Percentiles rank a stretch among this genome's conserved stretches.
These are phyloP conservation scores for Thymelicus acteon DNA, from an alignment of 2,888 invertebrate genomes.

Conservation along the genomic window DNA sequence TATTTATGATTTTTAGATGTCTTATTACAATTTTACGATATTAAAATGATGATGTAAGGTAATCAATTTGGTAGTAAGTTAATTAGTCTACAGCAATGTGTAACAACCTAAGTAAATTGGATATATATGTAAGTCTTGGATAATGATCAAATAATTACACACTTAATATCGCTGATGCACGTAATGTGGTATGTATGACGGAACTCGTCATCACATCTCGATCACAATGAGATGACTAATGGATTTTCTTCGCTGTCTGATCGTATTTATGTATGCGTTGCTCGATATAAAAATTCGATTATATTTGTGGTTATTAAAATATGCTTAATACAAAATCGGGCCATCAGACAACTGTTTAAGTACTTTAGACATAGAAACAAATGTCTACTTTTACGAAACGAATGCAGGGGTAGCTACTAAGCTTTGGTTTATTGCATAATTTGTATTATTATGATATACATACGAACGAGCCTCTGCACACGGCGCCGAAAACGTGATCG, in stretches of 20 bases:
- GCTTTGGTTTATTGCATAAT: too few species aligned
- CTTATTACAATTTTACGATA: not conserved
- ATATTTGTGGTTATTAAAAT: constrained; percentile 55
- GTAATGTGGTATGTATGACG: not conserved
- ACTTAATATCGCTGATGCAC: not conserved
- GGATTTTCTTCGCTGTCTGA: constrained; percentile 25
- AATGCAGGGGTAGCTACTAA: constrained; percentile 19
- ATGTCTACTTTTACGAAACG: constrained; percentile 51
- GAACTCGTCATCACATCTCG: not conserved
- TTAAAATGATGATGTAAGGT: too few species aligned
- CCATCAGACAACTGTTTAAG: constrained; percentile 47
- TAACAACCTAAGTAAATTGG: not conserved
- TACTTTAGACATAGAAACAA: constrained; percentile 51
- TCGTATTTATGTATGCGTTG: constrained; percentile 14
- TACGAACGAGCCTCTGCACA: too few species aligned
- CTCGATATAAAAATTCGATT: constrained; percentile 40
- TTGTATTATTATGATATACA: too few species aligned
- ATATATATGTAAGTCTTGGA: not conserved
- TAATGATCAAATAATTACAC: constrained; percentile 5
- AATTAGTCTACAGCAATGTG: too few species aligned
- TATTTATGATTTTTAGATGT: not conserved
- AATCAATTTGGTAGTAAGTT: too few species aligned
- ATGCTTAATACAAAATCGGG: constrained; percentile 46
- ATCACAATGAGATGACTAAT: constrained; percentile 28
- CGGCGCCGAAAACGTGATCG: too few species aligned